Evolutionary conservation across 1,140 invertebrate species (phyloP).

Genomic region (Mylabris phalerata): DNA sequence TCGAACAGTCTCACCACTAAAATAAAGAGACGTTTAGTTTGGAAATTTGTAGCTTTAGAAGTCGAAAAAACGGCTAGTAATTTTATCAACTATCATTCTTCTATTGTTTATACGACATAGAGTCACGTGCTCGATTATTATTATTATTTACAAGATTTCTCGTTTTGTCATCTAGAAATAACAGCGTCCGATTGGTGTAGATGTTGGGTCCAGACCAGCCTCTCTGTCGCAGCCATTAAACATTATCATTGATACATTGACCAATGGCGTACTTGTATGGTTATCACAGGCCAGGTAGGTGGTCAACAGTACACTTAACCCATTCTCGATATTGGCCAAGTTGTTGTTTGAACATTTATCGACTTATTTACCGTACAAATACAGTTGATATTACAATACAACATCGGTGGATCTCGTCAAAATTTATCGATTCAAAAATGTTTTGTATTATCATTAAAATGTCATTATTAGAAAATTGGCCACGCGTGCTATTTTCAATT

Average conservation of each 20-base stretch:
- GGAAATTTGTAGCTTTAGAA: too few relatives aligned
- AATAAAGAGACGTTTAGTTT: too few relatives aligned
- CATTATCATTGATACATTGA: conserved; percentile 21
- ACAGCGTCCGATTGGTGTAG: conserved; percentile 14
- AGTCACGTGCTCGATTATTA: conserved; percentile 2
- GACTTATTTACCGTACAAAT: too few relatives aligned
- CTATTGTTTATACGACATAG: conserved; percentile 1
- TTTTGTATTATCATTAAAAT: too few relatives aligned
- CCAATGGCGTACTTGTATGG: conserved; percentile 9
- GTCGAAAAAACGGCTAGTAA: not conserved
- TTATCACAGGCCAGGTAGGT: conserved; percentile 20
- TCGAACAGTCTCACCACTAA: too few relatives aligned
- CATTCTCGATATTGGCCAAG: conserved; percentile 11
- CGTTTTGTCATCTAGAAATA: too few relatives aligned
- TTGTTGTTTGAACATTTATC: not conserved
- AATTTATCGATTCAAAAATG: too few relatives aligned
- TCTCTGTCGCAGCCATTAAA: conserved; percentile 25
- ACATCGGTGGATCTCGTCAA: too few relatives aligned
- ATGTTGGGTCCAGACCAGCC: conserved; percentile 22
- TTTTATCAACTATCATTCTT: not conserved
- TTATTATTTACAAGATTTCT: not conserved
- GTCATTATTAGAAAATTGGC: too few relatives aligned
- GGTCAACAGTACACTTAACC: not conserved
- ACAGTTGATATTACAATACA: too few relatives aligned
- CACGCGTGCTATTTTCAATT: too few relatives aligned